Evolutionary conservation across 2,888 invertebrate genomes (phyloP).

Genomic region (Acleris laterana): DNA sequence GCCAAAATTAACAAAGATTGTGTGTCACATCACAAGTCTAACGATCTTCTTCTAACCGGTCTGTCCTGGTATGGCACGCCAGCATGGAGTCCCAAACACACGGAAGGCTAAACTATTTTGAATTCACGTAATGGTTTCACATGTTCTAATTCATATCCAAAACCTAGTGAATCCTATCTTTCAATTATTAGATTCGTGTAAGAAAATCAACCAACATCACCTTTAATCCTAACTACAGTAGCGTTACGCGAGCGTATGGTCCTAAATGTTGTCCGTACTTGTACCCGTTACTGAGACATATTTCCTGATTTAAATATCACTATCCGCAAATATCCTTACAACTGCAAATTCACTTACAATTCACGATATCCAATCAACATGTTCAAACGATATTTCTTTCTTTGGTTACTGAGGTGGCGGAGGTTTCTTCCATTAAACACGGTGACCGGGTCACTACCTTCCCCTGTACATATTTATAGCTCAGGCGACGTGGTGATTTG

Average conservation of each 20-base stretch:
- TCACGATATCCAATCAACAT: slow-evolving; percentile 15
- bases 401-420: slow-evolving; percentile 80
- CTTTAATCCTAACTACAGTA: slow-evolving; percentile 22
- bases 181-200: slow-evolving; percentile 18
- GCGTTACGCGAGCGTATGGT: slow-evolving; percentile 6
- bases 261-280: slow-evolving; percentile 14
- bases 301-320: slow-evolving; percentile 25
- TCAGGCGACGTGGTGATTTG: slow-evolving; percentile 64
- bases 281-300: slow-evolving; percentile 16
- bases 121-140: slow-evolving; percentile 66
- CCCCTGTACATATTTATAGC: slow-evolving; percentile 68
- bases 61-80: slow-evolving; percentile 81
- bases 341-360: slow-evolving; percentile 20
- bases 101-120: slow-evolving; percentile 69
- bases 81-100: slow-evolving; percentile 78
- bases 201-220: background rate
- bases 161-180: slow-evolving; percentile 54
- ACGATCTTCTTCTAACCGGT: slow-evolving; percentile 83
- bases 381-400: slow-evolving; percentile 48
- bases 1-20: slow-evolving; percentile 75
- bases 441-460: slow-evolving; percentile 69
- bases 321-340: slow-evolving; percentile 28
- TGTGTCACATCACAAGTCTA: slow-evolving; percentile 81
- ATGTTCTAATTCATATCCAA: slow-evolving; percentile 61
- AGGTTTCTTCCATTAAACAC: slow-evolving; percentile 73